Base-by-base conservation (phyloP, 2,113 vertebrate genomes). In the Phoxinus phoxinus region DNA sequence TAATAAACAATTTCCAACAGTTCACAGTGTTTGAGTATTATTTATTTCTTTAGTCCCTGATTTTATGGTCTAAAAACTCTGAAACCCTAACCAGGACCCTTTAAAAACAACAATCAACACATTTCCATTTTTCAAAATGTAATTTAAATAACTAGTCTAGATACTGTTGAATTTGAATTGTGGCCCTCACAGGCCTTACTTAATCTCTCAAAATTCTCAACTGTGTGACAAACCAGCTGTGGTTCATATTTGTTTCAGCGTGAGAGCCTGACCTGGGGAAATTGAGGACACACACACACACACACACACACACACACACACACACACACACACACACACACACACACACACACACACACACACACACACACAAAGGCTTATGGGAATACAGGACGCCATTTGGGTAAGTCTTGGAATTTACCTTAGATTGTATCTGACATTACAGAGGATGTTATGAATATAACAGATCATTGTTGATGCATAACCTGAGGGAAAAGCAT, bases 351-450 rank as follows among this genome's bases (percentile, higher is more conserved):
- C 37, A 37, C 37, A 37, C 37, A 71, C 30, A 35, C 13, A 41
- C 9, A 13, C 8, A 6, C 35, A 73, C 37, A 35, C 0, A 76
- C 7, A 51, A 10, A 17, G 13, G 63, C 48, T 72, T 72, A 58
- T 41, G 48, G 19, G 48, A 56, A 83, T 35, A 71, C 65, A 72
- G 32, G 46, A 83, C 41, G 13, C 30, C 17, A 4, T 81, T 67
- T 21, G 21, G 78, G 27, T 56, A 56, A 48, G 8, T 83, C 9
- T 83, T 83, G 67, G 67, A 83, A 83, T 83, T 83, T 72, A 83
- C 67, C 67, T 56, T 58, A 10, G 65, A 83, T 72, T 25, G 5
- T 72, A 83, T 83, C 81, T 72, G 48, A 71, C 81, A 56, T 56
- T 72, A 56, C 32, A 83, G 23, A 72, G 30, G 32, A 83, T 56